Percentiles rank a stretch among this genome's conserved stretches.
Evolutionary conservation across 2,113 vertebrate species (phyloP).

Genomic region (Marmota flaviventris): DNA sequence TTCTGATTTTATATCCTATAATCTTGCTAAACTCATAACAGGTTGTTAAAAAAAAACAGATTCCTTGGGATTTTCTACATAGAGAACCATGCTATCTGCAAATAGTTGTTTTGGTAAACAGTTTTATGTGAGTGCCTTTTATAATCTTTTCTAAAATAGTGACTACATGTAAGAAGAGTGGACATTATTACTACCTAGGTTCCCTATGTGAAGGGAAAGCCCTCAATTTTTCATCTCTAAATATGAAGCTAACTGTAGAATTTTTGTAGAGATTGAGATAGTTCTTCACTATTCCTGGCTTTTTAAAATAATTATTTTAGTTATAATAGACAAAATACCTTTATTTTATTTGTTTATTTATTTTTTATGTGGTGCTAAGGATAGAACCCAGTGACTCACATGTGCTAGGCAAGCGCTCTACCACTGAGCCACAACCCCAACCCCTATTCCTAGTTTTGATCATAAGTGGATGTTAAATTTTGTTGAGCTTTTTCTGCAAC

Average conservation of each 20-base stretch:
- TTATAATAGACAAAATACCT: no score
- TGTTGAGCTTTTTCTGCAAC: background rate
- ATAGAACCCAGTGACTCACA: no score
- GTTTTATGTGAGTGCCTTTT: background rate
- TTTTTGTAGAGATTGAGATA: background rate
- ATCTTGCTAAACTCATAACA: background rate
- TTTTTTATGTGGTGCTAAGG: no score
- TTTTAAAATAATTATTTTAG: no score
- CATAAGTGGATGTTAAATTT: background rate
- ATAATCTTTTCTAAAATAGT: background rate
- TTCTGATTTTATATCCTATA: background rate
- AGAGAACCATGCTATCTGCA: conserved; percentile 11
- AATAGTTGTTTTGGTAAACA: background rate
- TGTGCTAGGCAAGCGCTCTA: no score
- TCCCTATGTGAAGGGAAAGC: background rate
- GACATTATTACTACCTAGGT: background rate
- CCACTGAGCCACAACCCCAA: no score
- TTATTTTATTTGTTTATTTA: no score
- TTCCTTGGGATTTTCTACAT: background rate
- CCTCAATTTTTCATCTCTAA: background rate
- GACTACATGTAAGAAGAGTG: background rate
- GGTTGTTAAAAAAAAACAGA: background rate
- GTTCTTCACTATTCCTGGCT: background rate
- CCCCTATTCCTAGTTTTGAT: no score
- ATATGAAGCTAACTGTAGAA: background rate